These are phyloP conservation scores for Hapalemur alaotrensis DNA, from an alignment of 2,797 vertebrate genomes.

Conservation along the genomic window DNA sequence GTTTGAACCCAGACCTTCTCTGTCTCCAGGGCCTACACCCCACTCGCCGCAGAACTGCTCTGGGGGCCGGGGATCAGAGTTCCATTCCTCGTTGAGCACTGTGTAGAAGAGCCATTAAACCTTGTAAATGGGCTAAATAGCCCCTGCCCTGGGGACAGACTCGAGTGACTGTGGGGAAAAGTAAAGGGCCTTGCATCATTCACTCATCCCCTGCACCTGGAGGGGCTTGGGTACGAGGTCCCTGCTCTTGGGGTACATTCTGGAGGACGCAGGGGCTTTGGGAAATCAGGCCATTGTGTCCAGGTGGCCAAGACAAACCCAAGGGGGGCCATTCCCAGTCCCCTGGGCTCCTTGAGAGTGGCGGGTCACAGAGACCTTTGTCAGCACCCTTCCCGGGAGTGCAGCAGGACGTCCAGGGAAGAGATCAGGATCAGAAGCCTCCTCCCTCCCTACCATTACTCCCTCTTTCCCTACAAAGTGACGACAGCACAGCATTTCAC, in stretches of 20 bases:
- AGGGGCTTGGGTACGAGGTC: fast-evolving
- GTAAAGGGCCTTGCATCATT: too few relatives aligned
- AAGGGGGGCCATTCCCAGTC: neutral
- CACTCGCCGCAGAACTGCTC: fast-evolving
- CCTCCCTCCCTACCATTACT: neutral
- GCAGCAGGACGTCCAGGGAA: neutral
- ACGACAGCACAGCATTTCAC: neutral
- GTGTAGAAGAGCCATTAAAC: too few relatives aligned
- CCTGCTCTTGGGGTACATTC: neutral
- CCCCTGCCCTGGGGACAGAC: neutral
- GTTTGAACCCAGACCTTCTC: neutral
- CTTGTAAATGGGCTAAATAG: neutral
- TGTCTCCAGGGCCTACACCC: neutral
- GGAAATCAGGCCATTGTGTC: neutral
- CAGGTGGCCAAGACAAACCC: neutral
- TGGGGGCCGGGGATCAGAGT: too few relatives aligned
- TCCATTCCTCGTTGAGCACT: neutral
- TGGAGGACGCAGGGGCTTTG: neutral
- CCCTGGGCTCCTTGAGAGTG: fast-evolving
- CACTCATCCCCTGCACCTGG: neutral
- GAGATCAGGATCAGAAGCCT: neutral
- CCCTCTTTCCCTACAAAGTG: neutral
- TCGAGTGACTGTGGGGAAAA: neutral
- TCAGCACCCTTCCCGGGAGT: neutral
- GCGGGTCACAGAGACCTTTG: neutral